Evolutionary conservation across 2,113 vertebrate species (phyloP).

Genomic region (Pavo muticus): DNA sequence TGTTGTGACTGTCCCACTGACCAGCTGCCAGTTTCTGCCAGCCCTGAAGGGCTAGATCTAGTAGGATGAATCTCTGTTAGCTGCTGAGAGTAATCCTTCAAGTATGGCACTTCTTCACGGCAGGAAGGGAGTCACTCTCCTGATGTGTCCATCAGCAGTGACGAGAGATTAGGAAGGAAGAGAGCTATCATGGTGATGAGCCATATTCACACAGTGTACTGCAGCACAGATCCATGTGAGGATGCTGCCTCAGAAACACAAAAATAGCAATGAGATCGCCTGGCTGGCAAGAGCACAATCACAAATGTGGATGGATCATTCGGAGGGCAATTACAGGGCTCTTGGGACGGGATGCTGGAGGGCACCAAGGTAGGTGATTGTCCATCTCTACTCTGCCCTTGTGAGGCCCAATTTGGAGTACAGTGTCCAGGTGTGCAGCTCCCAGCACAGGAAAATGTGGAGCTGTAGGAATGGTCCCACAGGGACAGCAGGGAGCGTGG

Average conservation of each 20-base stretch:
- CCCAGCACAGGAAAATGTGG: too few species aligned
- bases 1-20: not conserved
- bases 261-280: not conserved
- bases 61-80: not conserved
- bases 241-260: not conserved
- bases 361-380: not conserved
- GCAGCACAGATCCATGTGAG: not conserved
- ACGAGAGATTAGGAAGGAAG: slow-evolving; percentile 26
- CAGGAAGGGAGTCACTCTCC: slow-evolving; percentile 15
- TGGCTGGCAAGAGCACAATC: not conserved
- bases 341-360: not conserved
- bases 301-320: not conserved
- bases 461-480: too few species aligned
- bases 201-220: not conserved
- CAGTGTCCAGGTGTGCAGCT: too few species aligned
- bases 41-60: not conserved
- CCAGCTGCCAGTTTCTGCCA: not conserved
- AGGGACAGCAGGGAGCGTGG: not conserved
- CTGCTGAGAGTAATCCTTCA: not conserved
- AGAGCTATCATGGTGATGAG: not conserved
- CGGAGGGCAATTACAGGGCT: not conserved
- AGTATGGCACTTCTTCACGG: not conserved
- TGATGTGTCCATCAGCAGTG: rapidly evolving
- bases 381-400: too few species aligned
- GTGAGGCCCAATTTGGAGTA: too few species aligned